A percentile compares a stretch with the other conserved stretches of the same genome.
phyloP scores from a whole-genome alignment of 2,888 invertebrate genomes.

The Ormyrus rosae region DNA sequence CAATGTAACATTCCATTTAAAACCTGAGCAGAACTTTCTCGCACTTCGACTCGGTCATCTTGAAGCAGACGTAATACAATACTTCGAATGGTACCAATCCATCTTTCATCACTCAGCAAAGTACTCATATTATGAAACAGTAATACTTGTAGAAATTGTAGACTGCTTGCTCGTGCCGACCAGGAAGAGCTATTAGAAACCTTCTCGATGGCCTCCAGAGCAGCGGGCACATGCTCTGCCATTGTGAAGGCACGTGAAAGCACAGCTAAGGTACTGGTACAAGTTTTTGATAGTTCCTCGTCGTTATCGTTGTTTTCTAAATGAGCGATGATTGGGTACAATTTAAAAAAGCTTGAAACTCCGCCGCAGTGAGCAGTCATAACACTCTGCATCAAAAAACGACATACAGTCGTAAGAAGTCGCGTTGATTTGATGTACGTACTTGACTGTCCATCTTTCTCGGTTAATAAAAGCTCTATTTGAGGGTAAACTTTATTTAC shows the following conservation, averaged over 20 bases:
- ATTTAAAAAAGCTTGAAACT: slow-evolving; percentile 79
- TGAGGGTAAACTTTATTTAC: slow-evolving; percentile 78
- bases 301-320: slow-evolving; percentile 87
- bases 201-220: slow-evolving; percentile 78
- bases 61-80: slow-evolving; percentile 83
- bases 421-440: slow-evolving; percentile 80
- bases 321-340: slow-evolving; percentile 82
- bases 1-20: slow-evolving; percentile 92
- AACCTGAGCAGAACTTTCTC: slow-evolving; percentile 88
- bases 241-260: slow-evolving; percentile 82
- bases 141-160: slow-evolving; percentile 84
- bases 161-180: slow-evolving; percentile 82
- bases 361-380: slow-evolving; percentile 72
- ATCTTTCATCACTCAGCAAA: slow-evolving; percentile 77
- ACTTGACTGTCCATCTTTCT: slow-evolving; percentile 21
- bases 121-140: slow-evolving; percentile 85
- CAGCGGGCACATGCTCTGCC: slow-evolving; percentile 79
- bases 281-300: slow-evolving; percentile 84
- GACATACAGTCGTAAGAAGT: slow-evolving; percentile 82
- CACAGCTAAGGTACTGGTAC: slow-evolving; percentile 82
- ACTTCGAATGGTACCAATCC: slow-evolving; percentile 79
- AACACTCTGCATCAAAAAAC: slow-evolving; percentile 72
- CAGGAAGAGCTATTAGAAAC: slow-evolving; percentile 79
- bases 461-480: slow-evolving; percentile 76
- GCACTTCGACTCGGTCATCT: slow-evolving; percentile 87